phyloP scores from a whole-genome alignment of 2,888 invertebrate genomes.

The Carabus problematicus region DNA sequence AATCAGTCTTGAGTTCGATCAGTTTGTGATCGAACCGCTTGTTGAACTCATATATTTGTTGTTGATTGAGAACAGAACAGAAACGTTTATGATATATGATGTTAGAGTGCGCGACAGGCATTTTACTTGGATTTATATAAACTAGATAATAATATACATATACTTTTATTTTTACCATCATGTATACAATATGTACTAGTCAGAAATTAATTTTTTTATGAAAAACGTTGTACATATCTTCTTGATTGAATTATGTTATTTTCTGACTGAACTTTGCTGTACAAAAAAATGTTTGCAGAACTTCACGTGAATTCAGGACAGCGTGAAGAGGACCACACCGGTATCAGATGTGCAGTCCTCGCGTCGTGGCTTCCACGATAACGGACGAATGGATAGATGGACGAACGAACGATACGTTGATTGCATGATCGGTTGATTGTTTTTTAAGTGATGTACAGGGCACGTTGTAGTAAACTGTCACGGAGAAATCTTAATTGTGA shows the following conservation, averaged over 20 bases:
- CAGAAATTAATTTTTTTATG: constrained; percentile 41
- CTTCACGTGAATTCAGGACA: constrained; percentile 1
- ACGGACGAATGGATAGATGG: constrained; percentile 26
- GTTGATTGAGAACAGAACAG: background rate
- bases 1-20: constrained; percentile 15
- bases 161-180: constrained; percentile 36
- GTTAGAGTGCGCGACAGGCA: constrained; percentile 16
- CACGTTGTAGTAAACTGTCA: constrained; percentile 35
- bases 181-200: constrained; percentile 43
- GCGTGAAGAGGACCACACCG: too few species aligned
- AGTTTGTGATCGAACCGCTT: constrained; percentile 21
- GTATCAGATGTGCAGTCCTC: background rate
- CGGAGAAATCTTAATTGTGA: constrained; percentile 26
- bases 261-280: constrained; percentile 41
- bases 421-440: constrained; percentile 35
- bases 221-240: constrained; percentile 39
- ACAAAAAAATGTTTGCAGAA: constrained; percentile 38
- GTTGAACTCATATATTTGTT: constrained; percentile 15
- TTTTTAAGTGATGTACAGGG: constrained; percentile 33
- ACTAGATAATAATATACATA: constrained; percentile 21
- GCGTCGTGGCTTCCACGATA: too few species aligned
- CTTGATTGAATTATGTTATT: constrained; percentile 37
- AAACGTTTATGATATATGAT: background rate
- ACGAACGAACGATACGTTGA: constrained; percentile 24
- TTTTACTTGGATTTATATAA: constrained; percentile 20